A percentile compares a stretch with the other conserved stretches of the same genome.
phyloP scores from a whole-genome alignment of 2,113 vertebrate species.

The Myrmophylax atrothorax region DNA sequence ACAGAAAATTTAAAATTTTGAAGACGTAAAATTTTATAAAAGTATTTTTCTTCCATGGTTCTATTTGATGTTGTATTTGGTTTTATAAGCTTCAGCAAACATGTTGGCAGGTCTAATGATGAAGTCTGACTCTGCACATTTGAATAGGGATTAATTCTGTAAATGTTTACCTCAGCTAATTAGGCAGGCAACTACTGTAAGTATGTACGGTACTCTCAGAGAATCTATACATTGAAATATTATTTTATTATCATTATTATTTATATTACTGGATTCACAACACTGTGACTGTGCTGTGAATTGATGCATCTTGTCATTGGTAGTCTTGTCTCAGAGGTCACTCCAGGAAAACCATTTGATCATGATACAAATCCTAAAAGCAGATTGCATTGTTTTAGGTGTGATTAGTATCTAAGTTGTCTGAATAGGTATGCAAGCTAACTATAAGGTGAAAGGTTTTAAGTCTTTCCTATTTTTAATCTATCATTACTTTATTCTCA shows the following conservation, averaged over 20 bases:
- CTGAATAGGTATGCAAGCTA: background rate
- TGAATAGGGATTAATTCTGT: background rate
- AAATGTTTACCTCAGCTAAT: background rate
- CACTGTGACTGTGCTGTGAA: background rate
- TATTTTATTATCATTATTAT: too few relatives aligned
- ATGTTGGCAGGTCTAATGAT: background rate
- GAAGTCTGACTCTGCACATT: background rate
- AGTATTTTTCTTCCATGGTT: background rate
- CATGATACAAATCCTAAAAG: background rate
- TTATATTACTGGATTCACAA: background rate
- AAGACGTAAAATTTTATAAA: background rate
- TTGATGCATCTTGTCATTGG: background rate
- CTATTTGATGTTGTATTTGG: background rate
- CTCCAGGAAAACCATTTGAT: background rate
- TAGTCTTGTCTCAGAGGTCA: background rate
- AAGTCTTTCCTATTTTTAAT: background rate
- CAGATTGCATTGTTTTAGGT: background rate
- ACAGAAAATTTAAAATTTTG: background rate
- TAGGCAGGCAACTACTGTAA: background rate
- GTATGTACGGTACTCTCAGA: background rate
- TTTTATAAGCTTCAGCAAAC: background rate
- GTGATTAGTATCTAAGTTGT: background rate
- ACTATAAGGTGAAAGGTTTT: background rate
- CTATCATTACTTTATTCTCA: background rate
- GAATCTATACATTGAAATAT: background rate